Evolutionary conservation across 2,113 vertebrate species (phyloP), one percentile per base, ranked within the genome.

Genomic region (Tyrannus savana): DNA sequence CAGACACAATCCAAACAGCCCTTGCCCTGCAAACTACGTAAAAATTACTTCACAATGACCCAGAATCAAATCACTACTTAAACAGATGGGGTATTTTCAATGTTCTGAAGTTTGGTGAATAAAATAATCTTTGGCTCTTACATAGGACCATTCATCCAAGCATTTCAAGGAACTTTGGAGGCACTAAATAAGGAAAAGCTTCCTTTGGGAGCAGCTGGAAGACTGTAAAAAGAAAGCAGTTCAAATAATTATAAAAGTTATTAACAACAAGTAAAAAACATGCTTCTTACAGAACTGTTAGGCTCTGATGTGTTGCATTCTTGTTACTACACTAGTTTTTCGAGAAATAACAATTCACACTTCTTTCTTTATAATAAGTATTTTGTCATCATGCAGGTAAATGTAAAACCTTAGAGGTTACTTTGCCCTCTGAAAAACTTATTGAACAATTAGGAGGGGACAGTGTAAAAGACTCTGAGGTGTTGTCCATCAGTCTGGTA

Each of bases 141-240:
- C 14, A 55, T 19, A 88, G 21, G 28, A 55, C 7, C 10, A 60
- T 53, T 93, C 75, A 90, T 94, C 90, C 84, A 95, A 91, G 42
- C 8, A 93, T 83, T 87, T 95, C 89, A 95, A 89, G 67, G 66
- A 95, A 91, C 37, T 85, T 44, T 83, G 55, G 55, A 96, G 39
- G 30, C 67, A 94, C 63, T 93, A 96, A 94, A 94, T 60, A 87
- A 91, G 59, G 84, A 77, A 94, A 90, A 50, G 12, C 56, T 95
- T 93, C 97, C 95, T 95, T 78, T 81, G 96, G 95, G 94, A 97
- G 64, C 84, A 95, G 77, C 95, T 97, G 94, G 94, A 90, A 82
- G 68, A 96, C 84, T 81, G 30, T 94, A 73, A 85, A 94, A 95
- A 88, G 69, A 95, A 97, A 89, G 63, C 13, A 5, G 55, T 87